Evolutionary conservation across 2,888 invertebrate genomes (phyloP).

Genomic region (Cantharis rustica): DNA sequence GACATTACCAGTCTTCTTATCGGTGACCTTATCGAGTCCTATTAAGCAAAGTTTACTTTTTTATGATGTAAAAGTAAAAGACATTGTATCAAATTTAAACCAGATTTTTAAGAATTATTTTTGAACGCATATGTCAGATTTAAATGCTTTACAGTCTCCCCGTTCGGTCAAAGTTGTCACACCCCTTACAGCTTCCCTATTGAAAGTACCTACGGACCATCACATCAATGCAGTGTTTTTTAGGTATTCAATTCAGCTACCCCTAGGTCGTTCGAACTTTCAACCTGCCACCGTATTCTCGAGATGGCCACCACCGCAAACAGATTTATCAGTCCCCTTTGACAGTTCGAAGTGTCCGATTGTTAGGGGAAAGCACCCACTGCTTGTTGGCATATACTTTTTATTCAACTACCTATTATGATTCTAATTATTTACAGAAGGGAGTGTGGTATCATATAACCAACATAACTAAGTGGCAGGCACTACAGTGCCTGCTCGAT

Average conservation of each 20-base stretch:
- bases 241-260: conserved; percentile 31
- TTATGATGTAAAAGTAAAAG: neutral
- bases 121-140: neutral
- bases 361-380: conserved; percentile 46
- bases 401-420: conserved; percentile 57
- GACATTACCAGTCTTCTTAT: neutral
- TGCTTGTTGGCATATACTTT: conserved; percentile 55
- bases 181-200: conserved; percentile 37
- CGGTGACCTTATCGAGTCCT: neutral
- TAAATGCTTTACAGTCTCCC: conserved; percentile 12
- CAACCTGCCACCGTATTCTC: conserved; percentile 49
- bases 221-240: conserved; percentile 35
- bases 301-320: conserved; percentile 53
- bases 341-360: conserved; percentile 52
- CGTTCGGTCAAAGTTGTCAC: conserved; percentile 41
- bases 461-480: conserved; percentile 56
- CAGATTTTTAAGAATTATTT: neutral
- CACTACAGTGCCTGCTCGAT: conserved; percentile 39
- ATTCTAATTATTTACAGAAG: conserved; percentile 56
- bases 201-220: conserved; percentile 34
- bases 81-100: neutral
- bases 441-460: conserved; percentile 53
- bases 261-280: conserved; percentile 38
- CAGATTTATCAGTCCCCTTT: conserved; percentile 56
- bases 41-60: neutral